Conservation (phyloP, 2,797 vertebrate species). For the Peromyscus attwateri region DNA sequence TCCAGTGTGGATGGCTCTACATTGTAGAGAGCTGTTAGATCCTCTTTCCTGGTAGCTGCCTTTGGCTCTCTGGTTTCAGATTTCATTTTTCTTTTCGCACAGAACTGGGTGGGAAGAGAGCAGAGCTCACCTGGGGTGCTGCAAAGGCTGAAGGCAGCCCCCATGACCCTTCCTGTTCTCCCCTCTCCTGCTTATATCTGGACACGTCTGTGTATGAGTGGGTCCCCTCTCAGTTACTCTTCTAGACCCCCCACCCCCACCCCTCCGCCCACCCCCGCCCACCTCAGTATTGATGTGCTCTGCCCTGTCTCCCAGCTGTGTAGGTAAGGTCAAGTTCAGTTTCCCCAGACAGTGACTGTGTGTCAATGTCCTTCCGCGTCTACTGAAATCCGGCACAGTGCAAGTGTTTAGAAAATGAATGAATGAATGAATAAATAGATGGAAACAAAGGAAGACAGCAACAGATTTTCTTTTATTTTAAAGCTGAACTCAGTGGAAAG, state of each 20-base stretch:
- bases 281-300: too few relatives aligned
- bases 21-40: not conserved
- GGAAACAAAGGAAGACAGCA: not conserved
- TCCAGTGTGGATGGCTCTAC: not conserved
- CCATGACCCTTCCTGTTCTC: rapidly evolving
- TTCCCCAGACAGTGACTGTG: not conserved
- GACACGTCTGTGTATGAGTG: not conserved
- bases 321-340: not conserved
- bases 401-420: not conserved
- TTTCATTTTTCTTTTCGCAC: not conserved
- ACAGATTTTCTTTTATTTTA: constrained; percentile 26
- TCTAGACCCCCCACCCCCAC: too few relatives aligned
- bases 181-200: too few relatives aligned
- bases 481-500: constrained; percentile 6
- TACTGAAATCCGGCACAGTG: not conserved
- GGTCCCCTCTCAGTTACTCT: too few relatives aligned
- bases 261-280: too few relatives aligned
- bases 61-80: not conserved
- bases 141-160: not conserved
- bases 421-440: not conserved
- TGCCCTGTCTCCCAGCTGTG: not conserved
- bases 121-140: not conserved
- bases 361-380: not conserved
- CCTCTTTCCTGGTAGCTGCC: not conserved
- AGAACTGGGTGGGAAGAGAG: not conserved